These are phyloP conservation scores for Ailurus styani DNA, from an alignment of 2,113 vertebrate species.

Conservation along the genomic window DNA sequence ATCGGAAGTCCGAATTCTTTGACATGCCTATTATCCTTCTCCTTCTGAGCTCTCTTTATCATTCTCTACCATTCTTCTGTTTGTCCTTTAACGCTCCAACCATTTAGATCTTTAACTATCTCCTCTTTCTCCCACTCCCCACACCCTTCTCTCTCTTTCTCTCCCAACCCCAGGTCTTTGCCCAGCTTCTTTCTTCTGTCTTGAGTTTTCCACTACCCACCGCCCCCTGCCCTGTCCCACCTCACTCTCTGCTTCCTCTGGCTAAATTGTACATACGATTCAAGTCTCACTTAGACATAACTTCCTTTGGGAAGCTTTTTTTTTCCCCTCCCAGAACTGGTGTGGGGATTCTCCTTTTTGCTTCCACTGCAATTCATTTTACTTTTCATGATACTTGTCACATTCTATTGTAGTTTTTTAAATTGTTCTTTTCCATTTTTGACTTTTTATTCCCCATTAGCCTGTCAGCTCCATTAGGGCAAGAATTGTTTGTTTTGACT, in stretches of 20 bases:
- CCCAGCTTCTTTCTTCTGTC: neutral
- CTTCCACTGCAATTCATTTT: constrained; percentile 10
- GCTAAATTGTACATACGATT: neutral
- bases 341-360: neutral
- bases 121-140: neutral
- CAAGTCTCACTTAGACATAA: neutral
- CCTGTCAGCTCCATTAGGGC: neutral
- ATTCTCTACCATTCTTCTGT: neutral
- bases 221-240: neutral
- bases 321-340: neutral
- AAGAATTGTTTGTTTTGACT: constrained; percentile 55
- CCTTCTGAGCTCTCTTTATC: neutral
- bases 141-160: neutral
- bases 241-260: neutral
- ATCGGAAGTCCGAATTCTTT: neutral
- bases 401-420: neutral
- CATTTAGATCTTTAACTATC: neutral
- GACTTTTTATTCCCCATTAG: constrained; percentile 41
- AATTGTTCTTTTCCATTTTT: constrained; percentile 35
- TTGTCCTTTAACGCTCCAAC: neutral
- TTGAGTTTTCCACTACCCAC: neutral
- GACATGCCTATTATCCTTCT: neutral
- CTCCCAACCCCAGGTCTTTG: neutral
- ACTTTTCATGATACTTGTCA: constrained; percentile 42
- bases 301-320: neutral